These are phyloP conservation scores for Hyposmocoma kahamanoa DNA, from an alignment of 1,140 invertebrate species.

Conservation along the genomic window DNA sequence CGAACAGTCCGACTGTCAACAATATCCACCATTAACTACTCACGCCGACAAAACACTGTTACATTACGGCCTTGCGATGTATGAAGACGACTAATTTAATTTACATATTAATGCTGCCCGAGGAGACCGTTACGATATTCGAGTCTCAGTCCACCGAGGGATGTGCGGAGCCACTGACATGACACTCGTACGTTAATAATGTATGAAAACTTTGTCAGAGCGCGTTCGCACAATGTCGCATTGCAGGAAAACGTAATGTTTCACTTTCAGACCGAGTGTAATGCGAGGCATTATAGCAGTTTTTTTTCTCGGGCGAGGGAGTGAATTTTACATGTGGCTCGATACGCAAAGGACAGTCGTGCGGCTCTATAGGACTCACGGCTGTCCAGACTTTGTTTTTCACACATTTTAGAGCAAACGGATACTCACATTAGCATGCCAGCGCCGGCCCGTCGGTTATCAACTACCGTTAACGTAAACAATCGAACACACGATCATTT, in stretches of 20 bases:
- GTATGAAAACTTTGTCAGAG: slow-evolving; percentile 26
- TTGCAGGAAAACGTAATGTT: slow-evolving; percentile 43
- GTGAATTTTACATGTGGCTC: slow-evolving; percentile 22
- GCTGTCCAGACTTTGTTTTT: too few species aligned
- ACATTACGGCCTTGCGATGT: too few species aligned
- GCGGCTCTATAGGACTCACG: too few species aligned
- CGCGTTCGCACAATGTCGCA: slow-evolving; percentile 49
- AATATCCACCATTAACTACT: slow-evolving; percentile 23
- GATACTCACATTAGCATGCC: slow-evolving; percentile 70
- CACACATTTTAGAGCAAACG: too few species aligned
- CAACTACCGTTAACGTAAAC: slow-evolving; percentile 65
- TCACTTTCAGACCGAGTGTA: slow-evolving; percentile 5
- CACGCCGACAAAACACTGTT: neutral
- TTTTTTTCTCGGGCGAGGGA: neutral
- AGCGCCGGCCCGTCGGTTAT: slow-evolving; percentile 57
- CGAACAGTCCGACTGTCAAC: slow-evolving; percentile 61
- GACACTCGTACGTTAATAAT: slow-evolving; percentile 33
- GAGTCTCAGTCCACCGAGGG: neutral
- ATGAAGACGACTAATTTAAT: too few species aligned
- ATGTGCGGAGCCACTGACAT: neutral
- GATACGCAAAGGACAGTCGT: slow-evolving; percentile 1
- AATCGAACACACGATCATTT: slow-evolving; percentile 52
- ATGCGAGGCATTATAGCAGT: slow-evolving; percentile 12
- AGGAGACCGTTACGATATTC: neutral
- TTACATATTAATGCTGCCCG: too few species aligned